Conservation (phyloP, 53 echinoderm and acorn worm species). For the Hippasteria phrygiana region DNA sequence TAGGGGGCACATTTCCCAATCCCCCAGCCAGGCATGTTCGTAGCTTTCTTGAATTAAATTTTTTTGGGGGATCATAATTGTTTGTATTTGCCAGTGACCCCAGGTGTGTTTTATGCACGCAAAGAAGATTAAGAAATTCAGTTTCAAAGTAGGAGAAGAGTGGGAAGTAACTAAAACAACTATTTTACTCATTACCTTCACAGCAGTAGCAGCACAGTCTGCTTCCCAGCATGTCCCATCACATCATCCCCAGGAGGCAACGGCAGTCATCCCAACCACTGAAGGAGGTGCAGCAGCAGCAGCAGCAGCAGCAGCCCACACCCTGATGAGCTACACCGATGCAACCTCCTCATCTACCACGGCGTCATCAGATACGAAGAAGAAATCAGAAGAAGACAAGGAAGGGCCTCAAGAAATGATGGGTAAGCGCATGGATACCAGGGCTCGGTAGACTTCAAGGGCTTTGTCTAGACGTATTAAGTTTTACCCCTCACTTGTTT, state of each 20-base stretch:
- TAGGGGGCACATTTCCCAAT: no score
- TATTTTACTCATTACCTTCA: neutral
- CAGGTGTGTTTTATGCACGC: no score
- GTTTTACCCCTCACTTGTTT: no score
- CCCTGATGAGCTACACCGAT: slow-evolving; percentile 28
- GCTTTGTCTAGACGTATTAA: no score
- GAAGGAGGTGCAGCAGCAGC: neutral
- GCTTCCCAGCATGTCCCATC: neutral
- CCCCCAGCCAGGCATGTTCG: no score
- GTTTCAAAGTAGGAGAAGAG: no score
- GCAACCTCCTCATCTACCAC: slow-evolving; percentile 20
- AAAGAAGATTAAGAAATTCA: no score
- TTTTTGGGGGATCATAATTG: no score
- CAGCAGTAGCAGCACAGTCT: neutral
- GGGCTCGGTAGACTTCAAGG: no score
- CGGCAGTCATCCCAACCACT: neutral
- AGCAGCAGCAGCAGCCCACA: neutral
- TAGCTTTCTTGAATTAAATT: no score
- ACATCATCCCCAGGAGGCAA: neutral
- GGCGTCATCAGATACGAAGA: slow-evolving; percentile 18
- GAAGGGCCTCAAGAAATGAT: neutral
- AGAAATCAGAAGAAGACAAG: neutral
- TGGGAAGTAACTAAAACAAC: neutral
- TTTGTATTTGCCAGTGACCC: no score
- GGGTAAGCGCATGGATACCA: no score